phyloP scores from a whole-genome alignment of 2,797 vertebrate genomes.

The Morus bassanus region DNA sequence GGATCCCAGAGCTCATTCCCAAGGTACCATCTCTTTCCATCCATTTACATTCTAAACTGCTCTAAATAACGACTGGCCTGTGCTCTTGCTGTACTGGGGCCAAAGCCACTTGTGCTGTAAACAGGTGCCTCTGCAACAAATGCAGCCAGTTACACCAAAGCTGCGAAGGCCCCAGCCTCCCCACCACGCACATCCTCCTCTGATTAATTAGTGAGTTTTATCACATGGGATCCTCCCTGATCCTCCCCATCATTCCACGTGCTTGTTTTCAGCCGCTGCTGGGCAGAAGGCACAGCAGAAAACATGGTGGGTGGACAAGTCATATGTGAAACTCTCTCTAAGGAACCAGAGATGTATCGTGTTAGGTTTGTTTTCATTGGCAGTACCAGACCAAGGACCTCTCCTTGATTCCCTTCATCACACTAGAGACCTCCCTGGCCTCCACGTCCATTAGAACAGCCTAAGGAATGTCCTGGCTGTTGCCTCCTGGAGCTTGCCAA shows the following conservation, averaged over 20 bases:
- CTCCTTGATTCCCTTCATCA: neutral
- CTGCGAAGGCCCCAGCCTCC: neutral
- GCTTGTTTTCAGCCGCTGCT: neutral
- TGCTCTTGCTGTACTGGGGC: fast-evolving
- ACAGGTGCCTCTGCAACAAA: neutral
- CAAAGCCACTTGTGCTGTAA: neutral
- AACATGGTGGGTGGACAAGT: neutral
- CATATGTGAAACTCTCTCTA: fast-evolving
- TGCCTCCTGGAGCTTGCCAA: neutral
- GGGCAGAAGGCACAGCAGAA: neutral
- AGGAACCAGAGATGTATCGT: neutral
- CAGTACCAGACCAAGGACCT: neutral
- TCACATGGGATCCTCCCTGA: neutral
- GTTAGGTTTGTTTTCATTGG: neutral
- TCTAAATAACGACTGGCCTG: neutral
- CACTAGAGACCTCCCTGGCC: fast-evolving
- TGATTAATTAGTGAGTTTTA: neutral
- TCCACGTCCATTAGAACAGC: neutral
- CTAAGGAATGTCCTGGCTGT: neutral
- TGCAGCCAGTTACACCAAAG: neutral
- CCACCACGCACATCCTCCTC: neutral
- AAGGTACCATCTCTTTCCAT: neutral
- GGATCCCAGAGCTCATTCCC: neutral
- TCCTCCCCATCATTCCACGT: neutral
- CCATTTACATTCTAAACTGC: neutral